Base-by-base conservation (phyloP, 2,797 vertebrate species). In the Heterohyrax brucei region DNA sequence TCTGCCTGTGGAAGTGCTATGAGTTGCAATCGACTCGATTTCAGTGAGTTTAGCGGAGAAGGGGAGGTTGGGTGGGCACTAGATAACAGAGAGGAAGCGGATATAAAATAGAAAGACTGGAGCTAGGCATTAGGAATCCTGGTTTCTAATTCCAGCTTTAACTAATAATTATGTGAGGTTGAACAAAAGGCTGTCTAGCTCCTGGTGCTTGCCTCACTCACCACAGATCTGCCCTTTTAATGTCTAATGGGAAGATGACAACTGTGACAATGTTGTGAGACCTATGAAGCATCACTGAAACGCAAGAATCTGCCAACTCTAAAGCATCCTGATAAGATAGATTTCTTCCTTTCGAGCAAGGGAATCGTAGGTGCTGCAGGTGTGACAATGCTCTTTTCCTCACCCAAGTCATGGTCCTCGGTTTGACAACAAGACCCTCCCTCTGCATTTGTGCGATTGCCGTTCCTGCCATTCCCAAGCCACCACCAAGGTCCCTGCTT, bases 121-220 rank as follows among this genome's bases (percentile, higher is more conserved):
- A 70, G 64, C 16, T 10, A 10, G 44, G 44, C 56, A 26, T 28
- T 4, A 56, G 56, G 33, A 28, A 33, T 22, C 50, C 77, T 72
- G 80, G 14, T 39, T 91, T 94, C 95, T 89, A 46, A 75, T 78
- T 84, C 48, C 56, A 87, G 84, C 64, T 91, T 91, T 89, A 48
- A 13, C 44, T 46, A 64, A 86, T 70, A 79, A 83, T 77, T 73
- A 83, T 1, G 78, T 80, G 70, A 76, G 72, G 91, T 75, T 48
- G 59, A 87, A 50, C 75, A 92, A 87, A 91, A 30, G 30, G 10
- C 10, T 53, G 82, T 75, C 68, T 61, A 46, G 0, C 0, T 66
- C 14, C 77, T 48, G 33, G 18, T 24, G 8, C 39, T 92, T 68
- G 80, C 56, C 53, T 95, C 33, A 59, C 19, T 13, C 61, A 10